phyloP scores from a whole-genome alignment of 1,140 invertebrate genomes.

The Plodia interpunctella region DNA sequence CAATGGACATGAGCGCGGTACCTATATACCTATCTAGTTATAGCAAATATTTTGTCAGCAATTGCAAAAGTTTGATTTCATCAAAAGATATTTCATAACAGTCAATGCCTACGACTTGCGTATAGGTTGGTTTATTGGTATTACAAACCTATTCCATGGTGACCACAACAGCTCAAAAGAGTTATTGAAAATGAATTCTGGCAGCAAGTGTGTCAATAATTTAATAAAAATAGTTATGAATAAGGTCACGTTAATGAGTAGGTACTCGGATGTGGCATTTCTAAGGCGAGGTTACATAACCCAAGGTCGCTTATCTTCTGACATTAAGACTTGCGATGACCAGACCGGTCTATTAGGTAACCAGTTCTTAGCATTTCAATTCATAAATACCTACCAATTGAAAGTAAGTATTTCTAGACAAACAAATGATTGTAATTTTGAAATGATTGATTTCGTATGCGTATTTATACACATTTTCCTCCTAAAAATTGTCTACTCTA shows the following conservation, averaged over 20 bases:
- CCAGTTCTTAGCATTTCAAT: constrained; percentile 43
- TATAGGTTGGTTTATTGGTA: too few species aligned
- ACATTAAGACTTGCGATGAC: constrained; percentile 53
- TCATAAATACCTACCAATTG: constrained; percentile 6
- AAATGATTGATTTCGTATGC: background rate
- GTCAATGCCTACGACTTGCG: too few species aligned
- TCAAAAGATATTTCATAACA: too few species aligned
- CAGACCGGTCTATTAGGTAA: constrained; percentile 50
- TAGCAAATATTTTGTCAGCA: too few species aligned
- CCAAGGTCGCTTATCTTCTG: constrained; percentile 62
- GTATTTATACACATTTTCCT: background rate
- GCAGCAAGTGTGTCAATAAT: background rate
- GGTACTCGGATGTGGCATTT: constrained; percentile 36
- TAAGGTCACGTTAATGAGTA: background rate
- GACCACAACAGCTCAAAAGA: too few species aligned
- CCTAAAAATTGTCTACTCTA: too few species aligned
- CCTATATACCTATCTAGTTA: too few species aligned
- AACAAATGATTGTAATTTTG: background rate
- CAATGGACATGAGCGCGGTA: too few species aligned
- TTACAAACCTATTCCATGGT: too few species aligned
- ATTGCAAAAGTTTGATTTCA: too few species aligned
- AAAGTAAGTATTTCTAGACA: background rate
- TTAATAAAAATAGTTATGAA: background rate
- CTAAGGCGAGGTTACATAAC: constrained; percentile 56
- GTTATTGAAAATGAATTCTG: too few species aligned